Percentiles rank a stretch among this genome's conserved stretches.
Conservation (phyloP, 30 jellyfish, hydroid and myxozoan genomes). For the Hydractinia symbiolongicarpus region DNA sequence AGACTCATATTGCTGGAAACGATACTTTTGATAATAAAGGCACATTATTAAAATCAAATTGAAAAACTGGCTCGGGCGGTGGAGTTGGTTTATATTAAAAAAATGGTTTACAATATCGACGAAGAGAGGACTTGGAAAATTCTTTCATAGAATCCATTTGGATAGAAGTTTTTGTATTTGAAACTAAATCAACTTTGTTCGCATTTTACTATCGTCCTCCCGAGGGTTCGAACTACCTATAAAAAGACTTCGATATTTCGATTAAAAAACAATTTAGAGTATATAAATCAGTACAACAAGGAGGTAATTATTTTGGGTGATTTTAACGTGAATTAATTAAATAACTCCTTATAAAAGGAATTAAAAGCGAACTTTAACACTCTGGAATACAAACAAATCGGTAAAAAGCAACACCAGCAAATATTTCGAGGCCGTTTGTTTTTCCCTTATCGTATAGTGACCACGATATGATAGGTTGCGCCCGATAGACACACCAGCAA, state of each 20-base stretch:
- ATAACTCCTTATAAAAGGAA: not conserved
- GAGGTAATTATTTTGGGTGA: conserved; percentile 1
- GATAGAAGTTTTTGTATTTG: not conserved
- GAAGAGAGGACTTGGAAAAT: conserved; percentile 6
- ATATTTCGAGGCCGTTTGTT: not conserved
- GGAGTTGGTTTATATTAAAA: not conserved
- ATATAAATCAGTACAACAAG: conserved; percentile 1
- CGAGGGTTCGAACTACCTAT: not conserved
- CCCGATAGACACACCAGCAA: not conserved
- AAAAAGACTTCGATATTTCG: not conserved
- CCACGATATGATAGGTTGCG: conserved; percentile 14
- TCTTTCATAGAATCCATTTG: not conserved
- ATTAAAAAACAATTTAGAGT: not conserved
- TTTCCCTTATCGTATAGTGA: conserved; percentile 3
- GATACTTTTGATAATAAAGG: not conserved
- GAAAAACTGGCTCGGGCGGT: not conserved
- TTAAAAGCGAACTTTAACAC: not conserved
- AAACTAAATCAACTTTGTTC: not conserved
- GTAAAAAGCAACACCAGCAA: not conserved
- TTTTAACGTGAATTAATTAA: not conserved
- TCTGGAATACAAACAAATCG: not conserved
- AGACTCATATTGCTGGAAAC: not conserved
- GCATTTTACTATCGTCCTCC: conserved; percentile 3
- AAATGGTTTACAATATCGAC: not conserved
- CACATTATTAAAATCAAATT: not conserved